Percentiles rank a stretch among this genome's conserved stretches.
Conservation (phyloP, 2,797 vertebrate species). For the Silurus aristotelis region DNA sequence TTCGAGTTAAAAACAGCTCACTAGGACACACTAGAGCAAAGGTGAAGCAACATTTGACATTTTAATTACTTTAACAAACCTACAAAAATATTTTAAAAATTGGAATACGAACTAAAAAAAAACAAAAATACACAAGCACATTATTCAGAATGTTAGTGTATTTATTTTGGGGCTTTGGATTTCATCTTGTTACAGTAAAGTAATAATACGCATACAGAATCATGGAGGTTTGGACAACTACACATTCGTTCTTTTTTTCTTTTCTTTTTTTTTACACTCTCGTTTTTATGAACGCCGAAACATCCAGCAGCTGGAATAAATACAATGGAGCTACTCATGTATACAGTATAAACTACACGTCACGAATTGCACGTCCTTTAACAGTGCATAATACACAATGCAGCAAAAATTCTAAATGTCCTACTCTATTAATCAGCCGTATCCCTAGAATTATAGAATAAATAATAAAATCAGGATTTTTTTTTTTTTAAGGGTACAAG, state of each 20-base stretch:
- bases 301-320: conserved; percentile 64
- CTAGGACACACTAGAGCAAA: neutral
- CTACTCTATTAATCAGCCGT: conserved; percentile 1
- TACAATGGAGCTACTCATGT: conserved; percentile 61
- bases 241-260: neutral
- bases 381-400: neutral
- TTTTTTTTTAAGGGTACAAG: conserved; percentile 5
- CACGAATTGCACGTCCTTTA: conserved; percentile 14
- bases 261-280: neutral
- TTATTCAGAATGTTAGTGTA: conserved; percentile 60
- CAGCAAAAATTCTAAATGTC: neutral
- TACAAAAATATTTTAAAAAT: neutral
- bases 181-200: conserved; percentile 49
- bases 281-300: conserved; percentile 15
- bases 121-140: neutral
- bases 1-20: conserved; percentile 1
- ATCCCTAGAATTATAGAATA: conserved; percentile 20
- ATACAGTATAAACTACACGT: conserved; percentile 61
- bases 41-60: neutral
- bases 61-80: neutral
- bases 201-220: conserved; percentile 29
- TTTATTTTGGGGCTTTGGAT: conserved; percentile 66
- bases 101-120: neutral
- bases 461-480: conserved; percentile 37
- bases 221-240: conserved; percentile 4